Evolutionary conservation across 2,797 vertebrate genomes (phyloP).

Genomic region (Paedocypris micromegethes): DNA sequence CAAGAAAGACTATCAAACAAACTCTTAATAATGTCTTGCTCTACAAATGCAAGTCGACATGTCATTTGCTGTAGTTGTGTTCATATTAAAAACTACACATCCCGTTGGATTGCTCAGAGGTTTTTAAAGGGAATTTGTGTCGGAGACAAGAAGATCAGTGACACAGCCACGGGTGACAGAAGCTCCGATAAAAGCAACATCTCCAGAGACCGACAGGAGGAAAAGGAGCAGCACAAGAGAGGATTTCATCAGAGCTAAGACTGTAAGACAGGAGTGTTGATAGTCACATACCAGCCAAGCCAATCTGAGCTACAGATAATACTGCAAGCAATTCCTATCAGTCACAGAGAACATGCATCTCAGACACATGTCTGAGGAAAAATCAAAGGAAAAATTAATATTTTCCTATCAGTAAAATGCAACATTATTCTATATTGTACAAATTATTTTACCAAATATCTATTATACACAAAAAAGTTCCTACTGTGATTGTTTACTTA

Average conservation of each 20-base stretch:
- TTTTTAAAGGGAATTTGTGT: slow-evolving; percentile 24
- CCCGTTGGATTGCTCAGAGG: slow-evolving; percentile 35
- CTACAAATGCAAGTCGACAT: slow-evolving; percentile 17
- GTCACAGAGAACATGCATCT: background rate
- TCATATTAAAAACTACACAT: slow-evolving; percentile 28
- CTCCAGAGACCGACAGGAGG: slow-evolving; percentile 23
- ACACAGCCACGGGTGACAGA: slow-evolving; percentile 40
- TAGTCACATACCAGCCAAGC: slow-evolving; percentile 35
- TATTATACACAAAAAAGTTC: too few relatives aligned
- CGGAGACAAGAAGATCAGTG: slow-evolving; percentile 28
- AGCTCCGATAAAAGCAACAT: slow-evolving; percentile 40
- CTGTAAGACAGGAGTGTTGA: slow-evolving; percentile 5
- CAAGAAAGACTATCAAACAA: slow-evolving; percentile 38
- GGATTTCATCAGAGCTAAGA: slow-evolving; percentile 16
- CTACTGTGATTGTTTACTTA: too few relatives aligned
- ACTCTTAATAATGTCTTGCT: slow-evolving; percentile 20
- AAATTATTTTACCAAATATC: too few relatives aligned
- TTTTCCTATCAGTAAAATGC: too few relatives aligned
- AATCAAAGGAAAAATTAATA: too few relatives aligned
- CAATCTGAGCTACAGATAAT: slow-evolving; percentile 36
- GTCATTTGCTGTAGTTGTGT: slow-evolving; percentile 35
- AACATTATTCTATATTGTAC: too few relatives aligned
- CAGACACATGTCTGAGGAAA: too few relatives aligned
- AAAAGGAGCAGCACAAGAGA: slow-evolving; percentile 26
- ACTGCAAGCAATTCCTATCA: slow-evolving; percentile 15